These are phyloP conservation scores for Setipinna tenuifilis DNA, from an alignment of 2,797 vertebrate species.

Conservation along the genomic window DNA sequence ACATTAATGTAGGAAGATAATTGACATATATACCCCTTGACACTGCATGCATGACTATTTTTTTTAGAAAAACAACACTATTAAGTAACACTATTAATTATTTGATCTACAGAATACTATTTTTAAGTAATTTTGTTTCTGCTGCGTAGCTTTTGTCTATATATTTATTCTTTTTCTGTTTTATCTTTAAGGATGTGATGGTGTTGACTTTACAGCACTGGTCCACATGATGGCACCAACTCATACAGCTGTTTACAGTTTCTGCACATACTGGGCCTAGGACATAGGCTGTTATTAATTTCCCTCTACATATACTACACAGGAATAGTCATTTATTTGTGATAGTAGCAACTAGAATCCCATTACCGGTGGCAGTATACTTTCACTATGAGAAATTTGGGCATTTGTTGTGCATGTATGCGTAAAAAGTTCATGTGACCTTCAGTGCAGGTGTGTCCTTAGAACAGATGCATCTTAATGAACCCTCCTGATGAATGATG, in stretches of 20 bases:
- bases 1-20: not conserved
- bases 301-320: no score
- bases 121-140: no score
- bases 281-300: not conserved
- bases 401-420: not conserved
- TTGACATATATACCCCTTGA: not conserved
- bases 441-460: not conserved
- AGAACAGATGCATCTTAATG: not conserved
- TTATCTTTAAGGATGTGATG: not conserved
- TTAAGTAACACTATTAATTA: no score
- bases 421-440: not conserved
- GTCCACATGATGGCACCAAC: conserved; percentile 4
- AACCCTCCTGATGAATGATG: not conserved
- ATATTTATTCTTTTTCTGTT: no score
- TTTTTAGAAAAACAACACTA: no score
- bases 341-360: not conserved
- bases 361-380: not conserved
- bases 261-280: not conserved
- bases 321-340: not conserved
- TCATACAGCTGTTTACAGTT: not conserved
- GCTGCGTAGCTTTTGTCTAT: no score
- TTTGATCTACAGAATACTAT: no score
- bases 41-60: not conserved
- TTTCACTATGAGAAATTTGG: not conserved
- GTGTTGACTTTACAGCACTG: not conserved